Base-by-base conservation (phyloP, 2,113 vertebrate genomes). In the Hylia prasina region DNA sequence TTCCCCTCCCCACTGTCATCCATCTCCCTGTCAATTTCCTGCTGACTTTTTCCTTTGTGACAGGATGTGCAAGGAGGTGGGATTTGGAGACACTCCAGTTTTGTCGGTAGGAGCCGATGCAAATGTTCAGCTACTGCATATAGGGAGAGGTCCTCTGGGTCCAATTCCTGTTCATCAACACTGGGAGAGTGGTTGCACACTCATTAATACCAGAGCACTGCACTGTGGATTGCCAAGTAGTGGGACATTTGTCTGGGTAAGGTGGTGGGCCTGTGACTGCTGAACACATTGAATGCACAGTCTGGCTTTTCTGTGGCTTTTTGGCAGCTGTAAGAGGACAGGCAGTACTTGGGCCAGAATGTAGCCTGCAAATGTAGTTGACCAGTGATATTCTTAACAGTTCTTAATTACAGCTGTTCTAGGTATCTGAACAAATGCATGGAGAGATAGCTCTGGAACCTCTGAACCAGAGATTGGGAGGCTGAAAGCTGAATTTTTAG, bases 21-120 rank as follows among this genome's bases (percentile, higher is more conserved):
- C 66, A 82, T 89, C 53, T 94, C 37, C 31, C 51, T 92, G 72
- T 93, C 86, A 87, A 11, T 91, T 60, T 93, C 77, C 83, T 77
- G 50, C 30, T 82, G 66, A n/a, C 47, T 83, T 60, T 75, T 37
- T 56, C 31, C 22, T 81, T 58, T 65, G 47, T 85, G 70, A 22
- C 35, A 56, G 33, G 53, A 63, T 40, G 63, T 54, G 16, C 35
- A 18, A 27, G 54, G 83, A 60, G 47, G 13, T 86, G 82, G 42
- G 35, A 17, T 54, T 81, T 91, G 84, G 70, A 82, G 17, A 39
- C 6, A 3, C 44, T 84, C 39, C 39, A 44, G 45, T 82, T 92
- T 61, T 91, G 14, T 85, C 0, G 0, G n/a, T 42, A 58, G 14
- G 47, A 79, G 17, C 35, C 82, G 58, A 61, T 94, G 63, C 69